phyloP scores from a whole-genome alignment of 2,113 vertebrate species.

The Ivindomyrus marchei region DNA sequence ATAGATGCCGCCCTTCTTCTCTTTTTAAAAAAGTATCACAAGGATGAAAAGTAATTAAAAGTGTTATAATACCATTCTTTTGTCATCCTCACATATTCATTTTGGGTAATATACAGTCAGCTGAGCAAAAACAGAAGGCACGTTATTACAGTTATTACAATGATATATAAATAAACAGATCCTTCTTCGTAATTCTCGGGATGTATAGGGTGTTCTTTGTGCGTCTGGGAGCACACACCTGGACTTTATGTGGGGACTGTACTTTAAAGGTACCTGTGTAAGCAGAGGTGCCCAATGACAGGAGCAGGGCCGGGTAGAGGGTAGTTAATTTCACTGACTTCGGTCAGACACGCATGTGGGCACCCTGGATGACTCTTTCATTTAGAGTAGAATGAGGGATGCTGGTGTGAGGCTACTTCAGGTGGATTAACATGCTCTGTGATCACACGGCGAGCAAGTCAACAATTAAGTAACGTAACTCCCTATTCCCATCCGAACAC shows the following conservation, averaged over 20 bases:
- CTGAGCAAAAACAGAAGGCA: neutral
- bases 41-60: neutral
- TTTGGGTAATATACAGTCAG: neutral
- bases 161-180: neutral
- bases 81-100: neutral
- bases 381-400: neutral
- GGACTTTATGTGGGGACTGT: neutral
- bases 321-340: neutral
- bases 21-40: neutral
- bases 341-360: neutral
- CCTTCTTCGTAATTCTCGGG: neutral
- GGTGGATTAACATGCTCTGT: neutral
- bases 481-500: neutral
- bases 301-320: neutral
- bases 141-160: neutral
- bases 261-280: neutral
- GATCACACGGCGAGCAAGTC: neutral
- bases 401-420: no score
- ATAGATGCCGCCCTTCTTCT: neutral
- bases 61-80: neutral
- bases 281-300: constrained; percentile 26
- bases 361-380: neutral
- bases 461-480: neutral
- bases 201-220: constrained; percentile 31
- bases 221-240: constrained; percentile 36